Evolutionary conservation across 2,113 vertebrate genomes (phyloP), one percentile per base, ranked within the genome.

Genomic region (Ranitomeya imitator): DNA sequence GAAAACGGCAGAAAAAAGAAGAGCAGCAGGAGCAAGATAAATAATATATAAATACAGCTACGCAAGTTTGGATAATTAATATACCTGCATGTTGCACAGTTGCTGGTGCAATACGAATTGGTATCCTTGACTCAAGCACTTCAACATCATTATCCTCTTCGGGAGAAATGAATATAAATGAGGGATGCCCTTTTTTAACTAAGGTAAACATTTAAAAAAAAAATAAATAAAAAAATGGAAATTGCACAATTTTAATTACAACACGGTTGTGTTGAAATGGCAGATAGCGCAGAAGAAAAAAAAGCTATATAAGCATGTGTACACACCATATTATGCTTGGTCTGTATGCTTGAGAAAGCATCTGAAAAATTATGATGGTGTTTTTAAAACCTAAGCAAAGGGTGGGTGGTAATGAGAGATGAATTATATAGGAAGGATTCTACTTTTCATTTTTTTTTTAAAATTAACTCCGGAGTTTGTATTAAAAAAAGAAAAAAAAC

Each of bases 101-200:
- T 79, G 92, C 89, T 81, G 93, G 91, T 92, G 93, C 92, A 91
- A 0, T 15, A n/a, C 90, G 85, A 91, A 93, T 93, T 87, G 90
- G 85, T 87, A 94, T 92, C 0, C 91, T 90, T 93, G 93, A 90
- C 92, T 93, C 93, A 93, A 94, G 90, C 92, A 93, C 90, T 91
- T 92, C 85, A 90, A 92, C 80, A 90, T 93, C 91, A 91, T 94
- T 92, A 91, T 93, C 93, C 63, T 94, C 94, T 91, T 93, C 88
- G 91, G 92, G 0, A 85, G 90, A 52, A 92, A 86, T 94, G 91
- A 94, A 91, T 87, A 91, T 91, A 94, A 92, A 87, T 91, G 91
- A 93, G 85, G 92, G 92, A 90, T 92, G 91, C 21, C 78, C 90
- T 83, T 88, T 92, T 91, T 93, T 93, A 83, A 93, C 94, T 94